A percentile compares a stretch with the other conserved stretches of the same genome.
phyloP scores from a whole-genome alignment of 2,797 vertebrate species.

The Hylomyscus alleni region DNA sequence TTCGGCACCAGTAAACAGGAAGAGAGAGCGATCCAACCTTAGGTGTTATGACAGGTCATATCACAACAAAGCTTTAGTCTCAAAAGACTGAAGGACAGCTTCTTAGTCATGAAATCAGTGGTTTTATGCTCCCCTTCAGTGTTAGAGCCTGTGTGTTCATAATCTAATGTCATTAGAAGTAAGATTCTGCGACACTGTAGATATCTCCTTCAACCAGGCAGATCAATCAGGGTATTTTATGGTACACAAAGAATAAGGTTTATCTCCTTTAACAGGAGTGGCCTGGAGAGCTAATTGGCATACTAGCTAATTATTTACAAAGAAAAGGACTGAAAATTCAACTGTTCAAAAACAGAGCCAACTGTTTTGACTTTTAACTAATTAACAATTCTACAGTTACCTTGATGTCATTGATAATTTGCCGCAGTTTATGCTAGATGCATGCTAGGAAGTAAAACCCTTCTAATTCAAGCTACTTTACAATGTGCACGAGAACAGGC shows the following conservation, averaged over 20 bases:
- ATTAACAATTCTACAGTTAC: background rate
- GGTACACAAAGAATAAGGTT: conserved; percentile 42
- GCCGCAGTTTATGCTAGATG: conserved; percentile 4
- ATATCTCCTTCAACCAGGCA: background rate
- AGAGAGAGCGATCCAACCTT: background rate
- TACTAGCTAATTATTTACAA: conserved; percentile 65
- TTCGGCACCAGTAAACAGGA: background rate
- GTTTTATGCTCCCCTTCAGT: background rate
- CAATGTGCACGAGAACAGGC: background rate
- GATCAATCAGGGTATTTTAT: conserved; percentile 21
- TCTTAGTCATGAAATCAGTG: background rate
- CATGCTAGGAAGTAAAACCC: background rate
- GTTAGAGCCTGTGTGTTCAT: conserved; percentile 40
- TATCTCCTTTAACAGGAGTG: conserved; percentile 64
- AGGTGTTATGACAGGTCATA: background rate
- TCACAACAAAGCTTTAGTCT: conserved; percentile 9
- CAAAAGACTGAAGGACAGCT: background rate
- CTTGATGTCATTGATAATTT: conserved; percentile 10
- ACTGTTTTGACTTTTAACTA: background rate
- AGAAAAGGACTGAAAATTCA: conserved; percentile 46
- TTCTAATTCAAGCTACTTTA: conserved; percentile 32
- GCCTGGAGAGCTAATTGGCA: background rate
- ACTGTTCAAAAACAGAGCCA: background rate
- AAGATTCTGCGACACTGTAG: conserved; percentile 2
- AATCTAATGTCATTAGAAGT: background rate